Percentiles rank a stretch among this genome's conserved stretches.
Evolutionary conservation across 2,113 vertebrate species (phyloP).

Genomic region (Cynocephalus volans): DNA sequence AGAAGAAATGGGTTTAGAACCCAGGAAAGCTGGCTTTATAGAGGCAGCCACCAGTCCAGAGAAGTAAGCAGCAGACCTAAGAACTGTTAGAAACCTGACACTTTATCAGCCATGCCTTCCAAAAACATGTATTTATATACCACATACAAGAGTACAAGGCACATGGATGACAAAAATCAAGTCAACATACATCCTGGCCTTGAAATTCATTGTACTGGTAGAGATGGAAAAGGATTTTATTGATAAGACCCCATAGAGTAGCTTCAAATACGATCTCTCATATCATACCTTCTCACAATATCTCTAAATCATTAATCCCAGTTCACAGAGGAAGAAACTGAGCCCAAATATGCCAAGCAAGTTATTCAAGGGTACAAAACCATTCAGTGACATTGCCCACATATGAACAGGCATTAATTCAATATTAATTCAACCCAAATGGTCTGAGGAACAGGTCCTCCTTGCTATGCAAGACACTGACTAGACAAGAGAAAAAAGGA

Average conservation of each 20-base stretch:
- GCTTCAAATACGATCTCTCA: not conserved
- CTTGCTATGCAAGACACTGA: not conserved
- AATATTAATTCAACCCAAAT: not conserved
- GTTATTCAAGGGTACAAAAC: slow-evolving; percentile 5
- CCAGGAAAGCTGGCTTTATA: not conserved
- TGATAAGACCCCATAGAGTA: not conserved
- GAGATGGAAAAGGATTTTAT: not conserved
- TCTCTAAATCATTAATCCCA: not conserved
- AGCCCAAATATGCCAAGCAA: not conserved
- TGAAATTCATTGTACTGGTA: not conserved
- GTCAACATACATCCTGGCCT: not conserved
- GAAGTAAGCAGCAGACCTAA: not conserved
- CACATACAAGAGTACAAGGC: not conserved
- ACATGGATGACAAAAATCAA: not conserved
- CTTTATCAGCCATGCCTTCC: not conserved
- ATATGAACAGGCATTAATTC: not conserved
- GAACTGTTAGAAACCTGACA: not conserved
- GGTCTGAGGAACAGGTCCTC: not conserved
- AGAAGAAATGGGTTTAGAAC: not conserved
- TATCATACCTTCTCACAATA: not conserved
- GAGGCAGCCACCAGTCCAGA: not conserved
- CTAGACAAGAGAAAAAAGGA: not conserved
- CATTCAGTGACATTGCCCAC: not conserved
- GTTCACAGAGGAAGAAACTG: not conserved
- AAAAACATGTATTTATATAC: not conserved